Conservation (phyloP, 2,797 vertebrate species). For the Sebastes ruberrimus region DNA sequence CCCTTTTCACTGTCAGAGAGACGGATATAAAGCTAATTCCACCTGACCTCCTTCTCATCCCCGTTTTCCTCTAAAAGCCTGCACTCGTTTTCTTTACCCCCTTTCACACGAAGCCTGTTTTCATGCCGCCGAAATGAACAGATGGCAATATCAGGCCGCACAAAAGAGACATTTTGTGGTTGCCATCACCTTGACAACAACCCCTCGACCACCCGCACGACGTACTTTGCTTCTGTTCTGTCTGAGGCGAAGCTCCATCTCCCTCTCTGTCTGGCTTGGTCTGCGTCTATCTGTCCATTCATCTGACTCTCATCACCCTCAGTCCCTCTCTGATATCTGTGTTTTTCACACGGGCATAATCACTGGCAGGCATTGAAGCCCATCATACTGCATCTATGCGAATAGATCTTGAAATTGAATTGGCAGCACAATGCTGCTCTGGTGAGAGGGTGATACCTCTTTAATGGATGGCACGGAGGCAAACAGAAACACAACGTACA, state of each 20-base stretch:
- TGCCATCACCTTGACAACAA: conserved; percentile 50
- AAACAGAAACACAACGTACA: not conserved
- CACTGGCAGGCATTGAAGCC: not conserved
- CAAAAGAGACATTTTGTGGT: conserved; percentile 59
- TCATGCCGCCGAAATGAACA: conserved; percentile 60
- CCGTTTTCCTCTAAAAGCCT: conserved; percentile 45
- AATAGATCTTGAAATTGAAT: conserved; percentile 16
- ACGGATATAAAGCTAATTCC: conserved; percentile 68
- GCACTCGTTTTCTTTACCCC: conserved; percentile 47
- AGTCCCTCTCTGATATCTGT: not conserved
- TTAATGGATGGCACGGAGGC: not conserved
- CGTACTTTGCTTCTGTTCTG: conserved; percentile 9
- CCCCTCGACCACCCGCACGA: conserved; percentile 14
- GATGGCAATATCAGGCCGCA: conserved; percentile 56
- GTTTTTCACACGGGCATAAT: conserved; percentile 1
- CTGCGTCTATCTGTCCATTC: conserved; percentile 13
- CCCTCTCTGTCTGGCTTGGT: not conserved
- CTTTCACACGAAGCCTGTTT: conserved; percentile 51
- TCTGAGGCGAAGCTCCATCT: conserved; percentile 25
- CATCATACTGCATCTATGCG: not conserved
- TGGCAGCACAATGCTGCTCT: not conserved
- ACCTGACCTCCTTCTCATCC: conserved; percentile 55
- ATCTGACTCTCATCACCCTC: not conserved
- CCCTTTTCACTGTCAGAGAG: conserved; percentile 64
- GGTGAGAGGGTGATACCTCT: not conserved